Conservation (phyloP, 2,888 invertebrate species). For the Fragum sueziense region DNA sequence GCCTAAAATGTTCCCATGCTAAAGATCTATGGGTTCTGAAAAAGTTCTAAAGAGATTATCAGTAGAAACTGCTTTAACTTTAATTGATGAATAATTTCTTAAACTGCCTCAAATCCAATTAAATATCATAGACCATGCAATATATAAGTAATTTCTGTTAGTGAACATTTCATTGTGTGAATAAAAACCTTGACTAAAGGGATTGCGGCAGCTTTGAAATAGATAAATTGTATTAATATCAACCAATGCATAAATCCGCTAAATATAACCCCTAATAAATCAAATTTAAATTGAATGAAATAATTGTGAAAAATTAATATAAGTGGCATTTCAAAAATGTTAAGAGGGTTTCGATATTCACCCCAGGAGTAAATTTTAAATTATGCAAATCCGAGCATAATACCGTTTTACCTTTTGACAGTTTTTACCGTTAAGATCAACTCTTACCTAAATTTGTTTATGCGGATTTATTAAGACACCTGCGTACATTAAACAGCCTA, state of each 20-base stretch:
- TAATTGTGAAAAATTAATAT: conserved; percentile 16
- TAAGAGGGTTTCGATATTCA: conserved; percentile 6
- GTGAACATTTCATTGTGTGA: no score
- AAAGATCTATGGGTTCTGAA: no score
- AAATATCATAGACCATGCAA: no score
- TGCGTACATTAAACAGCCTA: no score
- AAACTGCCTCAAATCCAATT: no score
- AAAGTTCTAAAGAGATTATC: no score
- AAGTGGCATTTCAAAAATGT: conserved; percentile 10
- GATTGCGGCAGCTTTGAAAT: background rate
- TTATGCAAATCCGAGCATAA: background rate
- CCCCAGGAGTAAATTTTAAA: conserved; percentile 2
- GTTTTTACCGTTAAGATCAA: background rate
- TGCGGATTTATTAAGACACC: no score
- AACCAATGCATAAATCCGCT: background rate
- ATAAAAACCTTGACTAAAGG: background rate
- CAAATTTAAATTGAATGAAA: conserved; percentile 1
- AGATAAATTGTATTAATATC: background rate
- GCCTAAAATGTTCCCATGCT: no score
- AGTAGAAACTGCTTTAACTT: no score
- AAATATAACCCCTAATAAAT: background rate
- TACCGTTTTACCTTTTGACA: background rate
- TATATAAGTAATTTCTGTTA: no score
- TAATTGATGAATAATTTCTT: no score
- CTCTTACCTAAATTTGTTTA: no score